These are phyloP conservation scores for Microchirus variegatus DNA, from an alignment of 2,797 vertebrate species.

Conservation along the genomic window DNA sequence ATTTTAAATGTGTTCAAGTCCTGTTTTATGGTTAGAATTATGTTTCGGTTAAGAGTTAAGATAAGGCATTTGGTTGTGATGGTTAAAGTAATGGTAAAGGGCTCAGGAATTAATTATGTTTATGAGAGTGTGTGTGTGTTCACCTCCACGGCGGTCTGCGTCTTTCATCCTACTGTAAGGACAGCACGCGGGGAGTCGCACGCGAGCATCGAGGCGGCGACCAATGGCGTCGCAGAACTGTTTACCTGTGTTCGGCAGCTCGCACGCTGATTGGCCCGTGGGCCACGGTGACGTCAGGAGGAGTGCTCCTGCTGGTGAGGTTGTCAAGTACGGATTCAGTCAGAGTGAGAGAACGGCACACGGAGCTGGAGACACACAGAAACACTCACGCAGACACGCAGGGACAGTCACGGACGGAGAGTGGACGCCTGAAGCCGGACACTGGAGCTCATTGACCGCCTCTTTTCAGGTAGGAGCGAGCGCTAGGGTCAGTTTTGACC, in stretches of 20 bases:
- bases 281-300: constrained; percentile 61
- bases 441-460: constrained; percentile 9
- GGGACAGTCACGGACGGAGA: neutral
- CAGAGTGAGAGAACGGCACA: constrained; percentile 28
- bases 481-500: no score
- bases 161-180: neutral
- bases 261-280: constrained; percentile 55
- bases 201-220: neutral
- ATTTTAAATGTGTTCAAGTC: no score
- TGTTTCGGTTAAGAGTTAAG: no score
- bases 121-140: no score
- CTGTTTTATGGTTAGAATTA: no score
- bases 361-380: constrained; percentile 15
- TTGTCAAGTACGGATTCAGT: constrained; percentile 33
- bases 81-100: no score
- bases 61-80: no score
- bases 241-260: constrained; percentile 53
- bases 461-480: constrained; percentile 55
- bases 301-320: constrained; percentile 27
- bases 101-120: no score
- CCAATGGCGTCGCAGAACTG: constrained; percentile 5
- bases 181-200: constrained; percentile 1
- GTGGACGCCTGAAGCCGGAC: constrained; percentile 1
- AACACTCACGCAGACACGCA: neutral
- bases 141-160: neutral